Base-by-base conservation (phyloP, 2,113 vertebrate species). In the Dromaius novaehollandiae region DNA sequence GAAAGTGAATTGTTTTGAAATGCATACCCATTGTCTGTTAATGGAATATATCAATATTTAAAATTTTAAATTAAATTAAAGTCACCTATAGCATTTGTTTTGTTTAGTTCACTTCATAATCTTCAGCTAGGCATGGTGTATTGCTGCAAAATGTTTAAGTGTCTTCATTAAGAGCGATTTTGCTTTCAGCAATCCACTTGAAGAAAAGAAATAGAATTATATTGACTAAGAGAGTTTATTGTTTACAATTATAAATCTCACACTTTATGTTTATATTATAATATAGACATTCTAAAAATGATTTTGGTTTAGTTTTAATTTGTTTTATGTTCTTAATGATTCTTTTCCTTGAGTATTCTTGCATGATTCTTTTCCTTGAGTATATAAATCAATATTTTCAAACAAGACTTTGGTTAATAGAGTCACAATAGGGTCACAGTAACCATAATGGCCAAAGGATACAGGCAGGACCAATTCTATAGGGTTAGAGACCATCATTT, bases 221-320 rank as follows among this genome's bases (percentile, higher is more conserved):
- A 42, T 53, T 90, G 51, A 46, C 5, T 44, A 38, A 20, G 2
- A 15, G 1, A 15, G 1, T 25, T 7, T 19, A 63, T 70, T 71
- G 73, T 19, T 7, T 46, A 4, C 5, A 44, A 38, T 11, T 71
- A 51, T 38, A 42, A 74, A n/a, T 38, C 7, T 61, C 81, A 40
- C 0, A 1, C 2, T 44, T 65, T 56, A 36, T 10, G 4, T 13
- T 76, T 55, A 13, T 28, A 17, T 22, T 61, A 2, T 46, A 74
- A 61, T 4, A 61, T 4, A 74, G 14, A 9, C 9, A 63, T 89
- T 74, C n/a, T 36, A 82, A 58, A 6, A 13, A 34, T 34, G 1
- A 14, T 61, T 51, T 56, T 44, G 5, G 2, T 46, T 86, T 58
- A 58, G 1, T 69, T 68, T 91, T 32, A 18, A 34, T 32, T 58